Evolutionary conservation across 2,888 invertebrate species (phyloP).

Genomic region (Elaeidobius kamerunicus): DNA sequence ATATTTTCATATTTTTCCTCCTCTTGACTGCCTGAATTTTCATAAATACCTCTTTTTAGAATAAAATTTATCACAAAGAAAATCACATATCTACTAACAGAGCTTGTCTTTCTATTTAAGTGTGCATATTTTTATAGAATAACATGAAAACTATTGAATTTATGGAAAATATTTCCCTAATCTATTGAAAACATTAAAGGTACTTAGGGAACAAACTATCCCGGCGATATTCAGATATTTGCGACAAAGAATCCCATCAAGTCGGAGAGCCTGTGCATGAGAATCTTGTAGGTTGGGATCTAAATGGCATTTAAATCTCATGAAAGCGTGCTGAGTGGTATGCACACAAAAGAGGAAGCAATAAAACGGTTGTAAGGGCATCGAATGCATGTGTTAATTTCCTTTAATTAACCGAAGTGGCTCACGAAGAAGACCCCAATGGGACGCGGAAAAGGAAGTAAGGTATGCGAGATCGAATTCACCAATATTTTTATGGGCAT

Average conservation of each 20-base stretch:
- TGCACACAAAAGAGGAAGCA: constrained; percentile 28
- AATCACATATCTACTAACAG: no score
- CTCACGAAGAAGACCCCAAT: constrained; percentile 25
- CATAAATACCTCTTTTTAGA: no score
- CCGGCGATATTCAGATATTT: neutral
- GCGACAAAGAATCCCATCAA: constrained; percentile 8
- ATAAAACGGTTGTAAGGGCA: constrained; percentile 26
- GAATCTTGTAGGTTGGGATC: constrained; percentile 21
- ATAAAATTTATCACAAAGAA: no score
- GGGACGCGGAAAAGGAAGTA: constrained; percentile 14
- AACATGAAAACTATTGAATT: no score
- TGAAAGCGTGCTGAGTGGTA: constrained; percentile 27
- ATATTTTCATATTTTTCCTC: neutral
- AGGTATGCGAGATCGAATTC: constrained; percentile 2
- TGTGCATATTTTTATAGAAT: no score
- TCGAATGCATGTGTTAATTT: constrained; percentile 28
- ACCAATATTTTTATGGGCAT: no score
- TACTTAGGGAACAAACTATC: neutral
- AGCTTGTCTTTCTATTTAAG: no score
- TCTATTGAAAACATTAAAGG: no score
- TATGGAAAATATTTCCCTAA: no score
- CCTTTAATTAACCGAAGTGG: constrained; percentile 25
- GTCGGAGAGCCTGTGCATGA: constrained; percentile 6
- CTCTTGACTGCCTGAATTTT: neutral
- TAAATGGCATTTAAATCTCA: constrained; percentile 25